phyloP scores from a whole-genome alignment of 2,113 vertebrate species.

The Edolisoma coerulescens region DNA sequence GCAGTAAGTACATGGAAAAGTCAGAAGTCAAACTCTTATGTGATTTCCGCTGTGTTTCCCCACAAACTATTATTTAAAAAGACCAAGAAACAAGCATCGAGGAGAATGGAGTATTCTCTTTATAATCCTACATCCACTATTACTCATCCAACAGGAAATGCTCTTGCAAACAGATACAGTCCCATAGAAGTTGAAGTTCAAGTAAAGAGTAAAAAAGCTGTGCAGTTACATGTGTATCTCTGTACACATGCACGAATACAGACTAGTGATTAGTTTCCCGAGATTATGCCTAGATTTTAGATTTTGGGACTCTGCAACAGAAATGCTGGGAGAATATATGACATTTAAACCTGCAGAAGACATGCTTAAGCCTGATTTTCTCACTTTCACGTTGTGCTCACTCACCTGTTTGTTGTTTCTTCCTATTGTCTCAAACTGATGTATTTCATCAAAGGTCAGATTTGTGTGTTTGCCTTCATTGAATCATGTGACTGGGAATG shows the following conservation, averaged over 20 bases:
- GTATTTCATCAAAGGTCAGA: background rate
- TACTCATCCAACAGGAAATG: background rate
- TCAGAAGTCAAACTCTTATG: background rate
- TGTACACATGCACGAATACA: background rate
- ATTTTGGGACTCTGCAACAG: background rate
- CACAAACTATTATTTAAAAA: background rate
- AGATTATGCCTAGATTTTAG: background rate
- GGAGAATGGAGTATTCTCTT: background rate
- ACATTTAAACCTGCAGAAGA: background rate
- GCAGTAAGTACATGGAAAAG: constrained; percentile 72
- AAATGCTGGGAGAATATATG: background rate
- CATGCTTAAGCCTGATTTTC: background rate
- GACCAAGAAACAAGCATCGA: background rate
- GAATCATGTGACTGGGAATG: background rate
- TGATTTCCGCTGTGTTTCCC: background rate
- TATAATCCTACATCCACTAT: background rate
- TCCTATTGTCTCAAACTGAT: background rate
- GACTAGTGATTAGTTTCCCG: background rate
- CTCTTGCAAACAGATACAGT: background rate
- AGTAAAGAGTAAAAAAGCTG: background rate
- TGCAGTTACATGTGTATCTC: background rate
- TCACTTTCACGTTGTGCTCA: background rate
- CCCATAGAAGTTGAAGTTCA: background rate
- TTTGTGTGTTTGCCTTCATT: background rate
- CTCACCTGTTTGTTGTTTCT: background rate